Evolutionary conservation across 2,113 vertebrate species (phyloP).

Genomic region (Cathartes aura): DNA sequence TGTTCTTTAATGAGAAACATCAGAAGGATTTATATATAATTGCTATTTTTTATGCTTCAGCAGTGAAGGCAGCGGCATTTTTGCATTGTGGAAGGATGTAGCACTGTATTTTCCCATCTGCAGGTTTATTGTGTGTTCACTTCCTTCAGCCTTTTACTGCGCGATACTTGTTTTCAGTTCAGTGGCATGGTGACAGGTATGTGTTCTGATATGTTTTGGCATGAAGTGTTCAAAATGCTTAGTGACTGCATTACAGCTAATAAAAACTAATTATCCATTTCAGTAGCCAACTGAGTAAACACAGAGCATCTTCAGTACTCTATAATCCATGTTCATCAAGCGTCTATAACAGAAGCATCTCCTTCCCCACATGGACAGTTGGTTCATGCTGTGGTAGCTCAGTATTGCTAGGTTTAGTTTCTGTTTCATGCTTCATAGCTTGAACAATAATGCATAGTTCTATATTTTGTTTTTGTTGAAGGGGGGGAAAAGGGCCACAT

Average conservation of each 20-base stretch:
- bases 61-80: not conserved
- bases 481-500: not conserved
- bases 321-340: not conserved
- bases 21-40: not conserved
- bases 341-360: not conserved
- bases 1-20: not conserved
- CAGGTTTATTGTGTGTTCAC: not conserved
- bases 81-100: not conserved
- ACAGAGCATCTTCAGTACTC: constrained; percentile 15
- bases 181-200: not conserved
- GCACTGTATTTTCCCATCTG: not conserved
- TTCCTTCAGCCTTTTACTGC: not conserved
- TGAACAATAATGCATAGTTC: not conserved
- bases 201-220: constrained; percentile 26
- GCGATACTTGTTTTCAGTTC: not conserved
- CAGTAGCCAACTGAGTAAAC: constrained; percentile 31
- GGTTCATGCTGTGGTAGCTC: not conserved
- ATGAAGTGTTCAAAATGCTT: constrained; percentile 7
- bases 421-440: not conserved
- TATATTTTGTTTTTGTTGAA: not conserved
- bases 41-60: not conserved
- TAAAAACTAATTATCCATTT: constrained; percentile 52
- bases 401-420: not conserved
- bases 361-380: not conserved
- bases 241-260: not conserved